Evolutionary conservation across 2,888 invertebrate species (phyloP).

Genomic region (Sphaerolaimus hirsutus): DNA sequence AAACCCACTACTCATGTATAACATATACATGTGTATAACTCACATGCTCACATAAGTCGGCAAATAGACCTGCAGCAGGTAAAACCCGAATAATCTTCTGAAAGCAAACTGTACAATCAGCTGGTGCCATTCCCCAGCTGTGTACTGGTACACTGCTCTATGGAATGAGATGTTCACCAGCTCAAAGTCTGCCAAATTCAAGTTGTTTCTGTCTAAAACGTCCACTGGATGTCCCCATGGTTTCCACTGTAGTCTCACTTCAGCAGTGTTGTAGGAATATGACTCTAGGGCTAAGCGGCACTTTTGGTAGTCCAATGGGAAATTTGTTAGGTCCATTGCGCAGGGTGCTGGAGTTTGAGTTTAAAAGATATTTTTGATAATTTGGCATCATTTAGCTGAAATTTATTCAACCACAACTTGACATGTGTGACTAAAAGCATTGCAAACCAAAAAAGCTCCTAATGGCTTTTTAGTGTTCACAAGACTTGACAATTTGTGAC

Average conservation of each 20-base stretch:
- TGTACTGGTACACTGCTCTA: neutral
- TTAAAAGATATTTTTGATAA: too few species aligned
- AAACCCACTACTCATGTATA: too few species aligned
- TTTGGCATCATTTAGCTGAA: too few species aligned
- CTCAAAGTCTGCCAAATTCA: neutral
- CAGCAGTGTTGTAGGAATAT: conserved; percentile 21
- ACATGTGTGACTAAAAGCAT: too few species aligned
- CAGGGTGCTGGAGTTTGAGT: conserved; percentile 10
- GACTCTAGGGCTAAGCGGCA: conserved; percentile 21
- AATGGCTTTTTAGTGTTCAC: too few species aligned
- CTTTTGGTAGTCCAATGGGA: conserved; percentile 16
- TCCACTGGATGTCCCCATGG: neutral
- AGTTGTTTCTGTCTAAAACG: neutral
- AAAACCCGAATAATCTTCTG: conserved; percentile 1
- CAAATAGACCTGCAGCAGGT: conserved; percentile 1
- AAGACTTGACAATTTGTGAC: too few species aligned
- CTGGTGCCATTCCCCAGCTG: conserved; percentile 2
- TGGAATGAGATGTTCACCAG: neutral
- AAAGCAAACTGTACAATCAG: neutral
- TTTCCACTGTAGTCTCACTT: conserved; percentile 8
- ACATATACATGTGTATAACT: too few species aligned
- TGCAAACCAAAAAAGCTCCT: too few species aligned
- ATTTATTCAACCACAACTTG: too few species aligned
- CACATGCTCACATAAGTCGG: conserved; percentile 2
- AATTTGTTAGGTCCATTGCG: conserved; percentile 16